These are phyloP conservation scores for Proterorhinus semilunaris DNA, from an alignment of 2,113 vertebrate species.

Conservation along the genomic window DNA sequence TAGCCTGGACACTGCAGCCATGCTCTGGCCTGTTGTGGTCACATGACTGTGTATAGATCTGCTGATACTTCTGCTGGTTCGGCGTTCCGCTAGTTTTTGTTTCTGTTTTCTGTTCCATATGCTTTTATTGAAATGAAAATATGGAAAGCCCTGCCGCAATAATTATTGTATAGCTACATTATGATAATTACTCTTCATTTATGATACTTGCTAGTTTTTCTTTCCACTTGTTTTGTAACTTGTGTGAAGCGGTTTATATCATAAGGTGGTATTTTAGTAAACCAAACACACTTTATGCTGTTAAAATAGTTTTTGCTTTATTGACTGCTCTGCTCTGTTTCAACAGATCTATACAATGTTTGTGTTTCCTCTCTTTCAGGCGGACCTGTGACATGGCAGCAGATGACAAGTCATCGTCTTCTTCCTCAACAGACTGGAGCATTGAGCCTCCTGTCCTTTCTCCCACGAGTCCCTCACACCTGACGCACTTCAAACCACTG, in stretches of 20 bases:
- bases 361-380: conserved; percentile 46
- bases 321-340: neutral
- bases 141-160: too few relatives aligned
- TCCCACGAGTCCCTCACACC: conserved; percentile 89
- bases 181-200: neutral
- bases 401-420: conserved; percentile 82
- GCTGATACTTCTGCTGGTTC: conserved; percentile 24
- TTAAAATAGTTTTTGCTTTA: neutral
- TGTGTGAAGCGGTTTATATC: neutral
- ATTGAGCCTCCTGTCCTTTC: conserved; percentile 79
- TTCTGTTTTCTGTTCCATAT: neutral
- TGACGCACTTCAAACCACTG: conserved; percentile 97
- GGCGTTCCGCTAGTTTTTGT: conserved; percentile 15
- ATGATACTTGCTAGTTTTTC: neutral
- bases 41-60: conserved; percentile 49
- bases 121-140: neutral
- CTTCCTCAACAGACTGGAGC: conserved; percentile 83
- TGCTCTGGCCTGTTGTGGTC: conserved; percentile 50
- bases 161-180: neutral
- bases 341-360: neutral
- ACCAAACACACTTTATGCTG: neutral
- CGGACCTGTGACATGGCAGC: conserved; percentile 86
- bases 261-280: neutral
- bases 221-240: neutral
- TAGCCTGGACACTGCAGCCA: conserved; percentile 2